A percentile compares a stretch with the other conserved stretches of the same genome.
phyloP scores from a whole-genome alignment of 2,113 vertebrate genomes.

The Guaruba guarouba region DNA sequence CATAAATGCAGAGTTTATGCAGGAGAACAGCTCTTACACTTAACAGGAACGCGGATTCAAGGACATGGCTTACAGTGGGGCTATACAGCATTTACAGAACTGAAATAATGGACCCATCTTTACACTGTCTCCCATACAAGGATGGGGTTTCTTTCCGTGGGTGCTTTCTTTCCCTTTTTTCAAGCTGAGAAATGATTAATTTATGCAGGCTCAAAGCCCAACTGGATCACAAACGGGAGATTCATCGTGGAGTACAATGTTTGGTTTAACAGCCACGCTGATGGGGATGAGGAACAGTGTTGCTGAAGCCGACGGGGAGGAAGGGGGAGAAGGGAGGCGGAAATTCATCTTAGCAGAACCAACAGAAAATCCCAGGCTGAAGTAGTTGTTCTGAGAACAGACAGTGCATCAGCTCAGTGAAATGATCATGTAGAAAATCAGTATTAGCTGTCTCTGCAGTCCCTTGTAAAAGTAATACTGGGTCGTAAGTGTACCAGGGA shows the following conservation, averaged over 20 bases:
- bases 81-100: neutral
- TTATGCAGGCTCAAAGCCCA: slow-evolving; percentile 30
- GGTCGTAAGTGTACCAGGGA: neutral
- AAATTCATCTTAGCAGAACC: neutral
- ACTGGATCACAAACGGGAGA: slow-evolving; percentile 30
- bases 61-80: neutral
- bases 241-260: slow-evolving; percentile 31
- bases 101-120: slow-evolving; percentile 13
- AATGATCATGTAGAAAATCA: neutral
- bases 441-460: neutral
- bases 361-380: neutral
- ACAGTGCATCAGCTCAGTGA: neutral
- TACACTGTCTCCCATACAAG: neutral
- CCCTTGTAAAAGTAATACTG: neutral
- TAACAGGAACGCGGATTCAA: neutral
- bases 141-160: neutral
- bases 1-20: slow-evolving; percentile 50
- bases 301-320: neutral
- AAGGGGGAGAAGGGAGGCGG: neutral
- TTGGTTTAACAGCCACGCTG: neutral
- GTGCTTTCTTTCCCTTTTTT: neutral
- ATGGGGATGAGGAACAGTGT: neutral
- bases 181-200: slow-evolving; percentile 12
- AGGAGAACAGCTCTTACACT: slow-evolving; percentile 20
- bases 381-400: neutral